These are phyloP conservation scores for Acanthis flammea DNA, from an alignment of 2,797 vertebrate genomes.

Conservation along the genomic window DNA sequence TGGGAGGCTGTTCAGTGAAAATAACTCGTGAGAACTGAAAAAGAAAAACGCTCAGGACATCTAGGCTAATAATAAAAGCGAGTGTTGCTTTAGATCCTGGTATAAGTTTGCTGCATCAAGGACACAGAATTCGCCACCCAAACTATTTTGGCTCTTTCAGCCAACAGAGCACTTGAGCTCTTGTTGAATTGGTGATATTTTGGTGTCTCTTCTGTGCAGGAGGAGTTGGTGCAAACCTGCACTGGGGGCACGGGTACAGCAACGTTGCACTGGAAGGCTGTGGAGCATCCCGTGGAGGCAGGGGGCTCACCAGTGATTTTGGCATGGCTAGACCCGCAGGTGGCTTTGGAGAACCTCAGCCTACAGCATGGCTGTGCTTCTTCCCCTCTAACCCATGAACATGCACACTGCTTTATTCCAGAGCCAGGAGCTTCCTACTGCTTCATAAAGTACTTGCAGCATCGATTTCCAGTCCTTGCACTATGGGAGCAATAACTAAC, in stretches of 20 bases:
- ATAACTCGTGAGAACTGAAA: conserved; percentile 74
- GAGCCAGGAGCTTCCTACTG: neutral
- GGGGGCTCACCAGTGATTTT: neutral
- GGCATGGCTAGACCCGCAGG: neutral
- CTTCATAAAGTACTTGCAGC: neutral
- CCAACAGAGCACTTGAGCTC: neutral
- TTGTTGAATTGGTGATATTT: neutral
- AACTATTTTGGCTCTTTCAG: neutral
- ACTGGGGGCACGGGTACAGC: rapidly evolving
- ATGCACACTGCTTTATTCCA: neutral
- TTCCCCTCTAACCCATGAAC: neutral
- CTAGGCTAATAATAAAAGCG: conserved; percentile 51
- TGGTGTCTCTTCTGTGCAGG: neutral
- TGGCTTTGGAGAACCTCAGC: neutral
- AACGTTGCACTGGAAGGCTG: neutral
- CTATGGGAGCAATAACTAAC: conserved; percentile 19
- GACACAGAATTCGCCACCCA: neutral
- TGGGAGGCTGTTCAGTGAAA: conserved; percentile 61
- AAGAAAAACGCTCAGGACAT: conserved; percentile 26
- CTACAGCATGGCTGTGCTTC: neutral
- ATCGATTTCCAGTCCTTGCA: neutral
- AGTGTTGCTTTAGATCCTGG: neutral
- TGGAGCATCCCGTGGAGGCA: rapidly evolving
- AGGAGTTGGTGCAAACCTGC: neutral
- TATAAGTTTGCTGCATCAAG: neutral